These are phyloP conservation scores for Drosophila borborema DNA, from an alignment of 2,888 invertebrate species.

Conservation along the genomic window DNA sequence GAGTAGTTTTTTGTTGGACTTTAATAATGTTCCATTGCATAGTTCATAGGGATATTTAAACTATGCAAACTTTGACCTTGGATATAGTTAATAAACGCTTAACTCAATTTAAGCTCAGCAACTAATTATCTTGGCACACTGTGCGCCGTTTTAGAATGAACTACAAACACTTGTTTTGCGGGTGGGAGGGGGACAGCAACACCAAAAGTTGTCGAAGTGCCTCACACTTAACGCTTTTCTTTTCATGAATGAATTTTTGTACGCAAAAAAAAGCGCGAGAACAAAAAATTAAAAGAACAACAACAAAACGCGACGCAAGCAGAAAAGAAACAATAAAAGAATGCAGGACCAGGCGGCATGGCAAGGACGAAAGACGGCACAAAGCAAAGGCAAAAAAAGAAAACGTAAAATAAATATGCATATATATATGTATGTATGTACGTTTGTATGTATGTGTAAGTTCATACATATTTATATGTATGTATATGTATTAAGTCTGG, in stretches of 20 bases:
- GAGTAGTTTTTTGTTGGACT: too few relatives aligned
- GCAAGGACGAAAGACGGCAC: slow-evolving; percentile 55
- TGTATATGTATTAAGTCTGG: slow-evolving; percentile 72
- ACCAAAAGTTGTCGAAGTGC: slow-evolving; percentile 79
- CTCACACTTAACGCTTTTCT: slow-evolving; percentile 57
- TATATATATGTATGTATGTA: slow-evolving; percentile 17
- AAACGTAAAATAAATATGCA: slow-evolving; percentile 13
- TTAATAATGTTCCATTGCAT: too few relatives aligned
- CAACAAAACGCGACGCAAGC: slow-evolving; percentile 41
- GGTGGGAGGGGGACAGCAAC: slow-evolving; percentile 25
- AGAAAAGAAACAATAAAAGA: slow-evolving; percentile 74
- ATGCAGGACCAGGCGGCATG: slow-evolving; percentile 54
- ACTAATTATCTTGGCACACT: slow-evolving; percentile 22
- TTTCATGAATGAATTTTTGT: slow-evolving; percentile 75
- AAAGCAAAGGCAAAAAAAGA: slow-evolving; percentile 36
- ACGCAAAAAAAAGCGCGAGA: slow-evolving; percentile 28
- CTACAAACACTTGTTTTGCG: slow-evolving; percentile 39
- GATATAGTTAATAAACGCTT: not conserved
- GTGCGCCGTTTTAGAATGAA: slow-evolving; percentile 45
- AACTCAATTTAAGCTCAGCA: not conserved
- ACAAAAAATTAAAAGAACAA: slow-evolving; percentile 27
- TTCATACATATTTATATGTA: not conserved
- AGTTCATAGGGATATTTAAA: too few relatives aligned
- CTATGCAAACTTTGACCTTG: not conserved
- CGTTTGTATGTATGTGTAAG: slow-evolving; percentile 24